A percentile compares a stretch with the other conserved stretches of the same genome.
phyloP scores from a whole-genome alignment of 2,797 vertebrate genomes.

The Alosa sapidissima region DNA sequence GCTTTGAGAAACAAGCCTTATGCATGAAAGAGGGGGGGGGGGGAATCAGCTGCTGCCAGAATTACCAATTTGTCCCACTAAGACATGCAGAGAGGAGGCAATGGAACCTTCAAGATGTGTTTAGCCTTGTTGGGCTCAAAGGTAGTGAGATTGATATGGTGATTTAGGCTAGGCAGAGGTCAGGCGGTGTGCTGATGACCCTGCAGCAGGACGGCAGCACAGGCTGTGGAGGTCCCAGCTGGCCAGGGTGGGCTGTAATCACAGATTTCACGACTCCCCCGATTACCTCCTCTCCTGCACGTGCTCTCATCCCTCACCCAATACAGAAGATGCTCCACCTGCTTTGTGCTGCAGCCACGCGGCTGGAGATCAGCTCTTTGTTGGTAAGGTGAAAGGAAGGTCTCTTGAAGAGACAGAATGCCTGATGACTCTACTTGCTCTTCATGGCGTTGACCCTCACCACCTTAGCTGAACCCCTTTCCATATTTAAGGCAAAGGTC shows the following conservation, averaged over 20 bases:
- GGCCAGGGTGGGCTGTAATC: background rate
- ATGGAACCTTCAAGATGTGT: slow-evolving; percentile 13
- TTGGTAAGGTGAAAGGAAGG: background rate
- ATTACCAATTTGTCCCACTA: background rate
- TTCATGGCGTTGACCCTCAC: background rate
- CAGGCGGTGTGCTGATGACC: background rate
- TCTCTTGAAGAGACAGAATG: background rate
- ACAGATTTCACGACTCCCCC: background rate
- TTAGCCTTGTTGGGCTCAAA: background rate
- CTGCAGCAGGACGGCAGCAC: background rate
- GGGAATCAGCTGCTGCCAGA: background rate
- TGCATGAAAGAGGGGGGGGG: background rate
- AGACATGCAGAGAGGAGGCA: background rate
- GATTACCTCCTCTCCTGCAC: background rate
- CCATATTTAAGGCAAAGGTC: slow-evolving; percentile 28
- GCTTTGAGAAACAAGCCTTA: background rate
- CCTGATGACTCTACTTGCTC: background rate
- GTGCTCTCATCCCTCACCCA: background rate
- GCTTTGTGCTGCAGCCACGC: background rate
- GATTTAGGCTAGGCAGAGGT: background rate
- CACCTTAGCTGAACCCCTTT: background rate
- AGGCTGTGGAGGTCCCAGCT: background rate
- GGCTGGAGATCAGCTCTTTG: background rate
- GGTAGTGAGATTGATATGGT: slow-evolving; percentile 4
- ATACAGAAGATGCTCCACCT: background rate